Conservation (phyloP, 2,888 invertebrate species). For the Drosophila histrio region DNA sequence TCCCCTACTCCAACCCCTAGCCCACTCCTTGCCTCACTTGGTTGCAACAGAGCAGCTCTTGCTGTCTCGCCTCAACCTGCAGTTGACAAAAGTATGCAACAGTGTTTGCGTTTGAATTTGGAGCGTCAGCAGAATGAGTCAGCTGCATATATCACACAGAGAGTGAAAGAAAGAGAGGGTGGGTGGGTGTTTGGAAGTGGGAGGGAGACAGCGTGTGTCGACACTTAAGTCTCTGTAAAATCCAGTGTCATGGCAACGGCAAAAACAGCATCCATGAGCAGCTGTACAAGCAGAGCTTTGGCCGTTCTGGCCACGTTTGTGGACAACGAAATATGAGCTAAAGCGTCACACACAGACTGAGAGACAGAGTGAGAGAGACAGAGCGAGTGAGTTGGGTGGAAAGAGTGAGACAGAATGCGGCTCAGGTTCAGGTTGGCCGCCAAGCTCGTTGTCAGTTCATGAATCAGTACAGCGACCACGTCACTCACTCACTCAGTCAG, state of each 20-base stretch:
- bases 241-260: conserved; percentile 74
- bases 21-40: neutral
- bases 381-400: neutral
- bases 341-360: conserved; percentile 36
- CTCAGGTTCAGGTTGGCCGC: conserved; percentile 66
- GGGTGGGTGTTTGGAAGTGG: conserved; percentile 1
- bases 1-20: conserved; percentile 7
- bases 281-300: conserved; percentile 47
- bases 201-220: conserved; percentile 22
- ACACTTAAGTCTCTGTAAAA: conserved; percentile 78
- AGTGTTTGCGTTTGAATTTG: conserved; percentile 79
- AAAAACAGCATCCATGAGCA: conserved; percentile 64
- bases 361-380: neutral
- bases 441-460: conserved; percentile 72
- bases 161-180: neutral
- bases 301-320: conserved; percentile 52
- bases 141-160: conserved; percentile 70
- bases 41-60: neutral
- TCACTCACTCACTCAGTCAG: conserved; percentile 51
- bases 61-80: neutral
- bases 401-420: conserved; percentile 4
- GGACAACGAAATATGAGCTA: conserved; percentile 76
- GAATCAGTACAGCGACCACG: conserved; percentile 64
- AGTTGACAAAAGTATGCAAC: conserved; percentile 69
- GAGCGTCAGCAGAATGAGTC: conserved; percentile 76